A percentile compares a stretch with the other conserved stretches of the same genome.
These are phyloP conservation scores for Pachypeltis micranthus DNA, from an alignment of 1,140 invertebrate species.

Conservation along the genomic window DNA sequence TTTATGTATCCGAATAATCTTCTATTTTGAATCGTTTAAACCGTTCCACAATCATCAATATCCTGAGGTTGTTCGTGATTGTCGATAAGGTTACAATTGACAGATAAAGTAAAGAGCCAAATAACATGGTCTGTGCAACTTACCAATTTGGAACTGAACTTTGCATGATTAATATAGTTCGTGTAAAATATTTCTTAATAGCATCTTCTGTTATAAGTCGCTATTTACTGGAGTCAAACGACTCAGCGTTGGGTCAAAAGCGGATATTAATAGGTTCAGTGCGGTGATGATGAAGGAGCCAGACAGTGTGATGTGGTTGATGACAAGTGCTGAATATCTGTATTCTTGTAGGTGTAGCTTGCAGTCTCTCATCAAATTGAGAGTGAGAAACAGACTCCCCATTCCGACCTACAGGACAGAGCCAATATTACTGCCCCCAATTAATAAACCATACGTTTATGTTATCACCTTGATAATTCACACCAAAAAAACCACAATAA, in stretches of 20 bases:
- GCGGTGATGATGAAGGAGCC: conserved; percentile 59
- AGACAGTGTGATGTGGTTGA: conserved; percentile 59
- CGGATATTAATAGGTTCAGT: conserved; percentile 64
- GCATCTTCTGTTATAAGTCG: conserved; percentile 12
- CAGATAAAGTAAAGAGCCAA: no score
- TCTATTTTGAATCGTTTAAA: no score
- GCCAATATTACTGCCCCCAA: no score
- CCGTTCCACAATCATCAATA: no score
- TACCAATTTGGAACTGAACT: not conserved
- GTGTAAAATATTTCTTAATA: no score
- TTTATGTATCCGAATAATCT: no score
- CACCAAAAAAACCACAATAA: no score
- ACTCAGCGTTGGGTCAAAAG: conserved; percentile 49
- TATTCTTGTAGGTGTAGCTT: conserved; percentile 54
- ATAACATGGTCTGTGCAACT: not conserved
- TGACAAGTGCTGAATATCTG: conserved; percentile 48
- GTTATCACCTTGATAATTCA: no score
- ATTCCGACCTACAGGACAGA: conserved; percentile 25
- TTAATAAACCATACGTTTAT: no score
- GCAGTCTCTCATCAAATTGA: conserved; percentile 63
- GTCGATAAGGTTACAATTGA: no score
- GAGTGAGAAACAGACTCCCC: conserved; percentile 53
- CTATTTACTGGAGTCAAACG: conserved; percentile 18
- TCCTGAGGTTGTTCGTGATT: no score
- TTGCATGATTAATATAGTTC: no score